Percentiles rank a stretch among this genome's conserved stretches.
phyloP scores from a whole-genome alignment of 2,888 invertebrate genomes.

The Meliscaeva auricollis region DNA sequence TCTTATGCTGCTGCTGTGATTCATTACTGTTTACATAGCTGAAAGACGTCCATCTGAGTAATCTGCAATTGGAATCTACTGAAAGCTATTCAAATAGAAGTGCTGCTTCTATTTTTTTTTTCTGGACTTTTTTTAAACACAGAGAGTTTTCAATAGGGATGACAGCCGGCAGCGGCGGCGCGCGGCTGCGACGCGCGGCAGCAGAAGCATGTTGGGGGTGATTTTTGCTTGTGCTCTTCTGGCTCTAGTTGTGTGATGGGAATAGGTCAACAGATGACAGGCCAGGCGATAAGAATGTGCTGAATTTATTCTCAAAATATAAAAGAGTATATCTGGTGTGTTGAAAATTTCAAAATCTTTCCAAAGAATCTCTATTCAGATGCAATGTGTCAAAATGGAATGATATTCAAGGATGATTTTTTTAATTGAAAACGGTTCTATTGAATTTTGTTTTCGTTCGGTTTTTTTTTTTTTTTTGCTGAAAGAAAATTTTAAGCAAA shows the following conservation, averaged over 20 bases:
- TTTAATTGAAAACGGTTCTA: constrained; percentile 57
- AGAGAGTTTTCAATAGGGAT: not conserved
- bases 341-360: constrained; percentile 66
- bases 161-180: not conserved
- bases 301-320: constrained; percentile 30
- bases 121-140: not conserved
- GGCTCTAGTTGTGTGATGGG: constrained; percentile 29
- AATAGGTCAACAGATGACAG: constrained; percentile 70
- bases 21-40: constrained; percentile 74
- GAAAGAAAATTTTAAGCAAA: not conserved
- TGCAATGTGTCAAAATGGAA: constrained; percentile 67
- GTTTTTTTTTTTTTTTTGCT: not conserved
- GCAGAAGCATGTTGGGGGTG: not conserved
- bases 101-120: constrained; percentile 6
- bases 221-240: constrained; percentile 3
- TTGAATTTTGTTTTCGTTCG: constrained; percentile 6
- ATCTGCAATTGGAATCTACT: constrained; percentile 74
- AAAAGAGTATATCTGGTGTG: constrained; percentile 43
- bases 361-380: constrained; percentile 54
- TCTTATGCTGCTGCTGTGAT: constrained; percentile 53
- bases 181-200: not conserved
- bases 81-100: constrained; percentile 72
- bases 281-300: constrained; percentile 67
- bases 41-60: constrained; percentile 56
- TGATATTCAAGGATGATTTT: constrained; percentile 37